Conservation (phyloP, 2,888 invertebrate genomes). For the Apoda limacodes region DNA sequence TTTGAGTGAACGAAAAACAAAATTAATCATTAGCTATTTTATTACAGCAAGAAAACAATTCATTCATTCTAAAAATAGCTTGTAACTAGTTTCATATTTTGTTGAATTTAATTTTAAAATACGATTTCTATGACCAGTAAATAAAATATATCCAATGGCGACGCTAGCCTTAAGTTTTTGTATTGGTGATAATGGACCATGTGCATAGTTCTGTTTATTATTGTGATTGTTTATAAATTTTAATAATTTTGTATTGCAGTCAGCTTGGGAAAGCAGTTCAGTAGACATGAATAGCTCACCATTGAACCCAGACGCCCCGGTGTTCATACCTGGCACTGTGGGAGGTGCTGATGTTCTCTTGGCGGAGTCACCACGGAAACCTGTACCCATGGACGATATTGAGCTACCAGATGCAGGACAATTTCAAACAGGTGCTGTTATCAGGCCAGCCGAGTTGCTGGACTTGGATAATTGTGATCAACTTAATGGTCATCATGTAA, state of each 20-base stretch:
- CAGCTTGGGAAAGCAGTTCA: constrained; percentile 61
- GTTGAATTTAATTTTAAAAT: no score
- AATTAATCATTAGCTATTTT: no score
- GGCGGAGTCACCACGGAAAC: constrained; percentile 80
- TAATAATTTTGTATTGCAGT: constrained; percentile 34
- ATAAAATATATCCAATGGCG: no score
- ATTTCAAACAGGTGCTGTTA: constrained; percentile 73
- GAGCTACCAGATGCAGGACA: constrained; percentile 71
- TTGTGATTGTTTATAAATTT: neutral
- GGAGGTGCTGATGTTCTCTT: constrained; percentile 65
- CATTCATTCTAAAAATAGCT: no score
- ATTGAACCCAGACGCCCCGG: constrained; percentile 87
- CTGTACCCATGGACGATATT: constrained; percentile 73
- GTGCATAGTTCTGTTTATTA: no score
- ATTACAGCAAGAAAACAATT: no score
- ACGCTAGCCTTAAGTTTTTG: no score
- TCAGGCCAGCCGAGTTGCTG: constrained; percentile 71
- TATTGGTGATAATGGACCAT: no score
- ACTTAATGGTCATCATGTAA: constrained; percentile 68
- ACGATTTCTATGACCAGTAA: no score
- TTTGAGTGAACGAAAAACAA: no score
- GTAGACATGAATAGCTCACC: constrained; percentile 81
- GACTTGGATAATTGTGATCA: constrained; percentile 65
- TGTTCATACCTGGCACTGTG: constrained; percentile 78
- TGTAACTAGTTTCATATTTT: no score